Evolutionary conservation across 2,888 invertebrate genomes (phyloP).

Genomic region (Cryptocephalus primarius): DNA sequence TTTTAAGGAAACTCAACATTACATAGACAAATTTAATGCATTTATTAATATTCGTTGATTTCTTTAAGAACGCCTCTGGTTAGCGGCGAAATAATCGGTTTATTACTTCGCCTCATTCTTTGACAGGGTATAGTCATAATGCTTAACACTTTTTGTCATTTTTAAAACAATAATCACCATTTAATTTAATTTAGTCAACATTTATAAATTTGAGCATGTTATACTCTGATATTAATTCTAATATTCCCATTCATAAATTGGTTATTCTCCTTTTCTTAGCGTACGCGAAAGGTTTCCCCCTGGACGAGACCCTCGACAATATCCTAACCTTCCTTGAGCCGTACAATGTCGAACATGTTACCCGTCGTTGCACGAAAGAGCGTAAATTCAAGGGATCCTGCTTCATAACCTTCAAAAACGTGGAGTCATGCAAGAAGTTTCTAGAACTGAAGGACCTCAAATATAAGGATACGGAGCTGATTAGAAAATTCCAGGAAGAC

Average conservation of each 20-base stretch:
- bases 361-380: constrained; percentile 49
- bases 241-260: background rate
- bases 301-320: constrained; percentile 52
- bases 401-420: constrained; percentile 74
- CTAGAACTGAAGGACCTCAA: constrained; percentile 50
- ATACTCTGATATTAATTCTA: background rate
- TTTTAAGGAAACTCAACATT: too few relatives aligned
- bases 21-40: too few relatives aligned
- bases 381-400: constrained; percentile 83
- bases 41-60: too few relatives aligned
- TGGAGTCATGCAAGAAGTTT: constrained; percentile 72
- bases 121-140: too few relatives aligned
- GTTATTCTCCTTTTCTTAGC: constrained; percentile 33
- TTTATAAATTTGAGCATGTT: too few relatives aligned
- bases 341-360: constrained; percentile 56
- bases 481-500: constrained; percentile 59
- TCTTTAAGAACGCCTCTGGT: too few relatives aligned
- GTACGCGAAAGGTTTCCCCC: constrained; percentile 81
- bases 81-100: too few relatives aligned
- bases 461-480: constrained; percentile 57
- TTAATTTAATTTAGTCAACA: constrained; percentile 1
- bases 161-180: background rate
- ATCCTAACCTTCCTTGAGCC: constrained; percentile 62
- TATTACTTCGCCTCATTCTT: too few relatives aligned
- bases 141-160: too few relatives aligned